A percentile compares a stretch with the other conserved stretches of the same genome.
phyloP scores from a whole-genome alignment of 2,888 invertebrate genomes.

The Hypomecis punctinalis region DNA sequence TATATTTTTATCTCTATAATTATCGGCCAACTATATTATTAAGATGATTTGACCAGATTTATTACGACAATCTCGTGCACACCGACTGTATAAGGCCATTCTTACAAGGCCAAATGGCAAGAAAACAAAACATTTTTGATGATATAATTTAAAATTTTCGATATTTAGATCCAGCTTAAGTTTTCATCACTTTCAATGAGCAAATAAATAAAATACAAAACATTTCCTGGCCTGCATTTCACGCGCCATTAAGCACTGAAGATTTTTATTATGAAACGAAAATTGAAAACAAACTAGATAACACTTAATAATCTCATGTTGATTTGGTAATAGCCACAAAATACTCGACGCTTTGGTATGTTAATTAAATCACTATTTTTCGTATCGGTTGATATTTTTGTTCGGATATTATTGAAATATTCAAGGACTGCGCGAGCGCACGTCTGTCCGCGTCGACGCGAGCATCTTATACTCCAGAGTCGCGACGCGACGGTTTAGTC shows the following conservation, averaged over 20 bases:
- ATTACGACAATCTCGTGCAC: conserved; percentile 4
- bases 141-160: too few relatives aligned
- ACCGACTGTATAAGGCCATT: conserved; percentile 10
- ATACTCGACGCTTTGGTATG: neutral
- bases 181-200: neutral
- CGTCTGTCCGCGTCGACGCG: conserved; percentile 24
- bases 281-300: neutral
- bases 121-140: neutral
- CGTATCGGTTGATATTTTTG: neutral
- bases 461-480: conserved; percentile 26
- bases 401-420: conserved; percentile 1
- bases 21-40: conserved; percentile 5
- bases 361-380: neutral
- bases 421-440: conserved; percentile 13
- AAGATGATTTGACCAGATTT: conserved; percentile 14
- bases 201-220: neutral
- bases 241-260: conserved; percentile 5
- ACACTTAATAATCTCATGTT: neutral
- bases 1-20: conserved; percentile 31
- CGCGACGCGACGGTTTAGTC: conserved; percentile 31
- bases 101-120: neutral
- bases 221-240: conserved; percentile 5
- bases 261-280: neutral
- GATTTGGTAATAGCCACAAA: neutral
- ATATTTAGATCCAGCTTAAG: too few relatives aligned